phyloP scores from a whole-genome alignment of 2,888 invertebrate species.

The Colletes collaris region DNA sequence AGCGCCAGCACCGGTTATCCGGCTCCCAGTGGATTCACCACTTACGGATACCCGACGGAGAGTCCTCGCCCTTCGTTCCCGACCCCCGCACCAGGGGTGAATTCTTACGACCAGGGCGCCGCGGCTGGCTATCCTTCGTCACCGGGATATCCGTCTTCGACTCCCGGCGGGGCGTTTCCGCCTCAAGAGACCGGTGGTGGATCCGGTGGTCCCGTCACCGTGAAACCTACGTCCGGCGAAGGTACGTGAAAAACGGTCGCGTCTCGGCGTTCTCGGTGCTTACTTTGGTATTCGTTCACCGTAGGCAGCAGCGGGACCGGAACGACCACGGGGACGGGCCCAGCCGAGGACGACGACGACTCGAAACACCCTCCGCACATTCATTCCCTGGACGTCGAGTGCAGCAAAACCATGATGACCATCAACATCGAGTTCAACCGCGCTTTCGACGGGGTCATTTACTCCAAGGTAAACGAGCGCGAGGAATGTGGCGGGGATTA shows the following conservation, averaged over 20 bases:
- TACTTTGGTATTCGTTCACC: too few species aligned
- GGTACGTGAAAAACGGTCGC: neutral
- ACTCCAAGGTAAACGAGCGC: constrained; percentile 86
- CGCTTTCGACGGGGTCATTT: constrained; percentile 90
- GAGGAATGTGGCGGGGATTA: neutral
- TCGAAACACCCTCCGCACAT: constrained; percentile 90
- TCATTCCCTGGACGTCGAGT: constrained; percentile 89
- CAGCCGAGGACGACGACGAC: constrained; percentile 84
- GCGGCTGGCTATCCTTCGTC: too few species aligned
- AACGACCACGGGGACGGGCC: neutral
- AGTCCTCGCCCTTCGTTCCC: constrained; percentile 52
- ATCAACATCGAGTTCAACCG: constrained; percentile 91
- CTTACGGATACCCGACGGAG: constrained; percentile 75
- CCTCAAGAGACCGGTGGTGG: neutral
- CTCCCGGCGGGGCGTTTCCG: constrained; percentile 27
- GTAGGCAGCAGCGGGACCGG: constrained; percentile 1
- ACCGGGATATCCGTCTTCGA: constrained; percentile 23
- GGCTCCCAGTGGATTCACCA: constrained; percentile 52
- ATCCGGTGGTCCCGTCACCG: constrained; percentile 57
- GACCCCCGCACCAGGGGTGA: constrained; percentile 15
- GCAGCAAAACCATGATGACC: constrained; percentile 92
- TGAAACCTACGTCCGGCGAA: constrained; percentile 42
- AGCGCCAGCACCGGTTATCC: constrained; percentile 57
- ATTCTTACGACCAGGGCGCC: neutral
- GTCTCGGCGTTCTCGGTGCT: too few species aligned